Percentiles rank a stretch among this genome's conserved stretches.
These are phyloP conservation scores for Pontoporia blainvillei DNA, from an alignment of 2,113 vertebrate genomes.

Conservation along the genomic window DNA sequence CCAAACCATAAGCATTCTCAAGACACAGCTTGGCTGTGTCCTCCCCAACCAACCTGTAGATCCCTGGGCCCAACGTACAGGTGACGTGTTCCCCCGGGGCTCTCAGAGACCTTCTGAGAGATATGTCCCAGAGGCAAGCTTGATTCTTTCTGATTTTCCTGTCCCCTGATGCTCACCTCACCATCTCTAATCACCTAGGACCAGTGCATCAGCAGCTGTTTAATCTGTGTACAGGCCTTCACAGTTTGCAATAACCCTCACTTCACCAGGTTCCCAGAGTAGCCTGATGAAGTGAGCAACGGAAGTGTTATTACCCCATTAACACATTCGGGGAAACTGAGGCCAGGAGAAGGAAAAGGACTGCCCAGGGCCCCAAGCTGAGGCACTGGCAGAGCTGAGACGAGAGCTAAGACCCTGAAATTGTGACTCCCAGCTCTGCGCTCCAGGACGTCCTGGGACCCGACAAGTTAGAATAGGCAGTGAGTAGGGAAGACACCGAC, in stretches of 20 bases:
- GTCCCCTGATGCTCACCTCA: background rate
- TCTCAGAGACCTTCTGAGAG: background rate
- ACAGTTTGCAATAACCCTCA: background rate
- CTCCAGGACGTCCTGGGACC: background rate
- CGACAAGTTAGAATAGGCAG: background rate
- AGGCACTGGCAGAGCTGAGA: background rate
- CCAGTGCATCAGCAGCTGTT: background rate
- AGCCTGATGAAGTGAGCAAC: background rate
- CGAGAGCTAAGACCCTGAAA: background rate
- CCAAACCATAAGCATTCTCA: background rate
- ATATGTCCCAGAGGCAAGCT: rapidly evolving
- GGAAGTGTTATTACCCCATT: background rate
- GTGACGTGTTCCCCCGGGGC: background rate
- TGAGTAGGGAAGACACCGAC: background rate
- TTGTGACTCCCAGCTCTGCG: background rate
- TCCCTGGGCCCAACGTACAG: background rate
- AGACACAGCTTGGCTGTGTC: background rate
- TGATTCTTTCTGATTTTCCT: background rate
- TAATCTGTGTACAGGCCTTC: background rate
- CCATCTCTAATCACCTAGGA: background rate
- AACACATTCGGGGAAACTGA: background rate
- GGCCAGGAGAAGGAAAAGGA: background rate
- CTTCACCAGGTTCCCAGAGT: background rate
- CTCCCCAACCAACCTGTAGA: background rate
- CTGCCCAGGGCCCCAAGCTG: background rate